A percentile compares a stretch with the other conserved stretches of the same genome.
Conservation (phyloP, 2,888 invertebrate genomes). For the Pammene aurita region DNA sequence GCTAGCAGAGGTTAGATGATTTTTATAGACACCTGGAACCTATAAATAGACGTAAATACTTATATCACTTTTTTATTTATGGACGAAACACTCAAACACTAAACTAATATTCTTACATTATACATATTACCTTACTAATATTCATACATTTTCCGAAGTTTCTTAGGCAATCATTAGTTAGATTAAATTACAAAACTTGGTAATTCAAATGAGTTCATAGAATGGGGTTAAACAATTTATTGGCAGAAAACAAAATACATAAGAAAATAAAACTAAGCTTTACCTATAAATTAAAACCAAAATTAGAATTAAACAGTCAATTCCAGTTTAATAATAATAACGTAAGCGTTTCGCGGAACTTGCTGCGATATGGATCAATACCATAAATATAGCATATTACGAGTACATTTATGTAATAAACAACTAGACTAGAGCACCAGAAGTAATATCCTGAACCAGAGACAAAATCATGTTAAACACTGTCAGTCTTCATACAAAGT, state of each 20-base stretch:
- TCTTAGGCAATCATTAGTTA: no score
- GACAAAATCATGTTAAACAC: background rate
- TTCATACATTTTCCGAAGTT: no score
- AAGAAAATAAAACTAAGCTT: no score
- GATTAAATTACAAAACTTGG: no score
- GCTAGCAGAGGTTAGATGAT: background rate
- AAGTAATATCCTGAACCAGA: background rate
- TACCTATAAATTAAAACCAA: no score
- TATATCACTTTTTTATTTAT: background rate
- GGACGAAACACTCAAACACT: background rate
- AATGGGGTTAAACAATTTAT: no score
- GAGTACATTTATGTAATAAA: background rate
- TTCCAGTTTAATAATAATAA: no score
- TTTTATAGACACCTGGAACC: background rate
- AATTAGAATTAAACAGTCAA: no score
- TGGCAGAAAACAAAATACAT: no score
- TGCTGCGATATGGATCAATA: conserved; percentile 10
- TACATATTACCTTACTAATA: no score
- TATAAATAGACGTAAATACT: background rate
- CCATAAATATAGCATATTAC: background rate
- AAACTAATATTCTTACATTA: no score
- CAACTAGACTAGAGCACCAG: conserved; percentile 30
- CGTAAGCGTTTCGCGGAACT: conserved; percentile 3
- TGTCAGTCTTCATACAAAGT: background rate
- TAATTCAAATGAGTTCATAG: no score